These are phyloP conservation scores for Brevimyrus niger DNA, from an alignment of 2,113 vertebrate genomes.

Conservation along the genomic window DNA sequence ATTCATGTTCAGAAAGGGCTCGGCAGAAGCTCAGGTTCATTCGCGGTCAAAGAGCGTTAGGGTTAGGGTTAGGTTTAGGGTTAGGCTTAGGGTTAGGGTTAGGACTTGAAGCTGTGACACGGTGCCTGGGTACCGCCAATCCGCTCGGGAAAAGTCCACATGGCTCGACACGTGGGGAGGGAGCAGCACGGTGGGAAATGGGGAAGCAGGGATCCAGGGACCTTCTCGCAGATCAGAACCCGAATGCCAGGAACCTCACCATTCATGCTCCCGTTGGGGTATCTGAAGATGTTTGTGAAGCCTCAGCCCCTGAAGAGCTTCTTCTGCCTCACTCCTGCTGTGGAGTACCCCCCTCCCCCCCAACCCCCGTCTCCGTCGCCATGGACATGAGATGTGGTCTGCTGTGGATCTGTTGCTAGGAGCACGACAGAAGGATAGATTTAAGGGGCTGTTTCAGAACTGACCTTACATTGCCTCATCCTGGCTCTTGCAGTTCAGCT, in stretches of 20 bases:
- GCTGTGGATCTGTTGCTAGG: constrained; percentile 3
- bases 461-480: not conserved
- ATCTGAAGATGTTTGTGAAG: not conserved
- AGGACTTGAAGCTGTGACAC: not conserved
- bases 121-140: not conserved
- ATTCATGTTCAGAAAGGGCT: too few relatives aligned
- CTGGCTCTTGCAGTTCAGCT: not conserved
- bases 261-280: not conserved
- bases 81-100: too few relatives aligned
- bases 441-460: not conserved
- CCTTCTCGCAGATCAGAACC: not conserved
- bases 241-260: not conserved
- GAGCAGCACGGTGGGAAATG: not conserved
- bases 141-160: not conserved
- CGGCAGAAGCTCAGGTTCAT: not conserved
- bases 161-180: not conserved
- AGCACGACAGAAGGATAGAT: not conserved
- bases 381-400: not conserved
- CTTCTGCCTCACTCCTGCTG: not conserved
- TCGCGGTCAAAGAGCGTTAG: too few relatives aligned
- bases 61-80: too few relatives aligned
- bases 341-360: not conserved
- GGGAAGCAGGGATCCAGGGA: not conserved
- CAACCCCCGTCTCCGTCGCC: not conserved
- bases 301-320: not conserved